Percentiles rank a stretch among this genome's conserved stretches.
phyloP scores from a whole-genome alignment of 2,888 invertebrate species.

The Prenolepis imparis region DNA sequence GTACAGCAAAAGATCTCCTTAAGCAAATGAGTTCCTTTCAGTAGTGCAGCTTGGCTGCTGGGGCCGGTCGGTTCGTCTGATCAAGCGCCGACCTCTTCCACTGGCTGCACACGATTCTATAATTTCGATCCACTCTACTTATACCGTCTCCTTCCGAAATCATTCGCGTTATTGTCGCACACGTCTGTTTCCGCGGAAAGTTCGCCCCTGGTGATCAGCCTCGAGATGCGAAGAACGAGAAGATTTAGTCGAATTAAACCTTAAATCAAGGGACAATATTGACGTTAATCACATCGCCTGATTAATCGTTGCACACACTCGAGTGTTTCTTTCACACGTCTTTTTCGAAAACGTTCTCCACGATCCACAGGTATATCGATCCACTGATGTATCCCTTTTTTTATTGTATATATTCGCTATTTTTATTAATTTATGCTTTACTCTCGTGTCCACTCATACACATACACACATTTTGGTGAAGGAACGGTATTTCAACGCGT shows the following conservation, averaged over 20 bases:
- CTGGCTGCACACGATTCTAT: conserved; percentile 51
- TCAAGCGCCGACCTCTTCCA: conserved; percentile 49
- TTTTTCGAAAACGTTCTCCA: not conserved
- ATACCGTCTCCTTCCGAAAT: conserved; percentile 44
- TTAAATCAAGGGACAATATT: not conserved
- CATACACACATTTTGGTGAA: not conserved
- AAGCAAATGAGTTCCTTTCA: conserved; percentile 25
- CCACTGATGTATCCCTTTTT: not conserved
- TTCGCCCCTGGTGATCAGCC: not conserved
- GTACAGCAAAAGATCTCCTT: conserved; percentile 24
- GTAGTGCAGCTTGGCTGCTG: not conserved
- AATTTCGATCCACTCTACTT: conserved; percentile 57
- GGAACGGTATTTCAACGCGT: not conserved
- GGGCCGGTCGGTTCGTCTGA: conserved; percentile 27
- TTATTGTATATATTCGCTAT: not conserved
- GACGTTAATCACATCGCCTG: conserved; percentile 20
- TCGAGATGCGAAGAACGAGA: too few species aligned
- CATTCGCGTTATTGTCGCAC: conserved; percentile 55
- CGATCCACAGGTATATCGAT: conserved; percentile 16
- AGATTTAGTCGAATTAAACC: conserved; percentile 13
- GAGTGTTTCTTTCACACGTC: not conserved
- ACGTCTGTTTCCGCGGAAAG: conserved; percentile 12
- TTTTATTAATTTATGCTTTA: not conserved
- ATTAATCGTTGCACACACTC: conserved; percentile 39
- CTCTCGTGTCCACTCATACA: not conserved